Base-by-base conservation (phyloP, 2,888 invertebrate genomes). In the Spialia ferax region DNA sequence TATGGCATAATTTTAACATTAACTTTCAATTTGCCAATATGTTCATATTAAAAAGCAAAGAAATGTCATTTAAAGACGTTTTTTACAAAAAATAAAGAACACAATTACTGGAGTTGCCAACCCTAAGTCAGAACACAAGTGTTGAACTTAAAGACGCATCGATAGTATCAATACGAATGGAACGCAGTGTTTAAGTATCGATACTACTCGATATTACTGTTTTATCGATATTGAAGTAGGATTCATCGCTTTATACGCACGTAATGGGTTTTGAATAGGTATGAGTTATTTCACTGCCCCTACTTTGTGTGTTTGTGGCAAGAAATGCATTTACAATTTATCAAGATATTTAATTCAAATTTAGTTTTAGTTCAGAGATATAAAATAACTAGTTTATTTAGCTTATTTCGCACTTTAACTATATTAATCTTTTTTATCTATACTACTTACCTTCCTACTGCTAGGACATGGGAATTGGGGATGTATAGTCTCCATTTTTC, bases 121-220 rank as follows among this genome's bases (percentile, higher is more conserved):
- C 64, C 64, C 64, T 65, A 59, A 11, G 13, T 3, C 1, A 52
- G 18, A 59, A 59, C 64, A 64, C 23, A 48, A 65, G 65, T 59
- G 65, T 65, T 65, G 65, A 52, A 65, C 57, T 65, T 65, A 65
- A 65, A 57, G 55, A 59, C 35, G 57, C 65, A 65, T 65, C 57
- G 65, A 65, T 65, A 59, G 11, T 50, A 65, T 65, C 65, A 65
- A 59, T 48, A 50, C 65, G 65, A 59, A 65, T 65, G 65, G 65
- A 65, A 65, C 64, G 64, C 64, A 35, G 52, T 65, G 59, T 65
- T 57, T 59, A 59, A 65, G 65, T 65, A 65, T 65, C 59, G 65
- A 65, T 65, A 64, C 32, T 48, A 52, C 52, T 65, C 50, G 38
- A 38, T 65, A 65, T 52, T 65, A 50, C 65, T 38, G 65, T 52